These are phyloP conservation scores for Sebastolobus altivelis DNA, from an alignment of 2,797 vertebrate species.

Conservation along the genomic window DNA sequence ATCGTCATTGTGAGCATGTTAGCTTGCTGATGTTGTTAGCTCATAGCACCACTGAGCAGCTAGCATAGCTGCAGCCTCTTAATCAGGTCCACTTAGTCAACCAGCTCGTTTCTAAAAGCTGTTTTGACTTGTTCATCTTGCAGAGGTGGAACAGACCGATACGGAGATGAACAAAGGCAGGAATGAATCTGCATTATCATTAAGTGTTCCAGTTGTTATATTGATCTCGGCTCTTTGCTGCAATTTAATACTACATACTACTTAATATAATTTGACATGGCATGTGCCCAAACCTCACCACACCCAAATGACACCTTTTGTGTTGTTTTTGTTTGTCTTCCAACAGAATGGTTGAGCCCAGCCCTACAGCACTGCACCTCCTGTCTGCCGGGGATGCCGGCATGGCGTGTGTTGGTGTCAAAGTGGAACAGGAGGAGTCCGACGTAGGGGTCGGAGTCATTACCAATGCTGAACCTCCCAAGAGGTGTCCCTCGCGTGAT, in stretches of 20 bases:
- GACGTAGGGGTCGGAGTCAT: slow-evolving; percentile 50
- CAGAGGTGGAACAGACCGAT: background rate
- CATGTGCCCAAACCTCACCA: slow-evolving; percentile 1
- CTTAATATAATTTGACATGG: background rate
- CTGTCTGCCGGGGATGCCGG: slow-evolving; percentile 86
- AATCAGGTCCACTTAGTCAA: background rate
- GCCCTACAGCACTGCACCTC: slow-evolving; percentile 86
- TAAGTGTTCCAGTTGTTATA: background rate
- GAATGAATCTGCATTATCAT: no score
- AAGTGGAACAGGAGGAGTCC: slow-evolving; percentile 89
- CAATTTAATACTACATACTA: background rate
- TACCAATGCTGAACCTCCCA: slow-evolving; percentile 45
- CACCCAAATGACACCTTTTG: slow-evolving; percentile 30
- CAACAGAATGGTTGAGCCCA: slow-evolving; percentile 94
- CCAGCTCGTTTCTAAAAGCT: background rate
- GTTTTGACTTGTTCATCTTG: background rate
- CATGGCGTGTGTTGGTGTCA: slow-evolving; percentile 91
- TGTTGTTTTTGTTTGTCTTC: slow-evolving; percentile 40
- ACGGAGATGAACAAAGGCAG: no score
- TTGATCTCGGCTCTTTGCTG: background rate
- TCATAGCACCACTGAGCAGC: background rate
- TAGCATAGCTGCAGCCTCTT: background rate
- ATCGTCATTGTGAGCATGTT: background rate
- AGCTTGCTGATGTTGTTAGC: background rate
- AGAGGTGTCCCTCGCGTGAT: slow-evolving; percentile 70